Conservation (phyloP, 2,888 invertebrate genomes). For the Anticlea derivata region DNA sequence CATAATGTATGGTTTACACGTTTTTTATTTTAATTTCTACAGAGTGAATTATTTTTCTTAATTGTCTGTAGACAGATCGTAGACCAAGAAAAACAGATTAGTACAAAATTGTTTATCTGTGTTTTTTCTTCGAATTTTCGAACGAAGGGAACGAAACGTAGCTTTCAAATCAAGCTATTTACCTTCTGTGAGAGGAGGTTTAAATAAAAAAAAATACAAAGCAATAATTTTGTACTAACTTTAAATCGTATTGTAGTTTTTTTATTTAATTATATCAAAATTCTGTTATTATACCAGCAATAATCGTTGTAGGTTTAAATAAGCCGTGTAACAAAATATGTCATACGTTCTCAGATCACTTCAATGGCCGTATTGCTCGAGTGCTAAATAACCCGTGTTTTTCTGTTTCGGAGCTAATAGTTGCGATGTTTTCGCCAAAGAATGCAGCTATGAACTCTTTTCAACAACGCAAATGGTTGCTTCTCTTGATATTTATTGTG, state of each 20-base stretch:
- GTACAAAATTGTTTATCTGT: too few relatives aligned
- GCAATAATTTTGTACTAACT: conserved; percentile 20
- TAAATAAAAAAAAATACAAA: conserved; percentile 14
- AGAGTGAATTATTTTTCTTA: too few relatives aligned
- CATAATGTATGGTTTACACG: too few relatives aligned
- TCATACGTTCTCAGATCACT: conserved; percentile 54
- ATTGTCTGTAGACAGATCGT: too few relatives aligned
- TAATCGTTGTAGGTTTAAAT: conserved; percentile 5
- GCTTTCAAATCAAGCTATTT: conserved; percentile 9
- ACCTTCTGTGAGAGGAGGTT: neutral
- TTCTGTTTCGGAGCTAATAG: conserved; percentile 53
- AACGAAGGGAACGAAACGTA: too few relatives aligned
- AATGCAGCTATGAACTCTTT: conserved; percentile 65
- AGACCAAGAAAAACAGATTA: too few relatives aligned
- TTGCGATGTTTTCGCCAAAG: conserved; percentile 60
- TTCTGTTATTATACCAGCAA: conserved; percentile 7
- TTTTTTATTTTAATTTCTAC: too few relatives aligned
- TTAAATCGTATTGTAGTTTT: conserved; percentile 5
- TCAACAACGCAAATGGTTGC: conserved; percentile 61
- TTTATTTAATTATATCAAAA: conserved; percentile 4
- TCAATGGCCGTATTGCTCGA: conserved; percentile 67
- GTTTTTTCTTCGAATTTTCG: too few relatives aligned
- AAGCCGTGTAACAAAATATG: conserved; percentile 48
- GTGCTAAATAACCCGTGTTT: conserved; percentile 67
- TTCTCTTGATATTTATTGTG: conserved; percentile 59